Conservation (phyloP, 1,140 invertebrate genomes). For the Tetragnatha versicolor region DNA sequence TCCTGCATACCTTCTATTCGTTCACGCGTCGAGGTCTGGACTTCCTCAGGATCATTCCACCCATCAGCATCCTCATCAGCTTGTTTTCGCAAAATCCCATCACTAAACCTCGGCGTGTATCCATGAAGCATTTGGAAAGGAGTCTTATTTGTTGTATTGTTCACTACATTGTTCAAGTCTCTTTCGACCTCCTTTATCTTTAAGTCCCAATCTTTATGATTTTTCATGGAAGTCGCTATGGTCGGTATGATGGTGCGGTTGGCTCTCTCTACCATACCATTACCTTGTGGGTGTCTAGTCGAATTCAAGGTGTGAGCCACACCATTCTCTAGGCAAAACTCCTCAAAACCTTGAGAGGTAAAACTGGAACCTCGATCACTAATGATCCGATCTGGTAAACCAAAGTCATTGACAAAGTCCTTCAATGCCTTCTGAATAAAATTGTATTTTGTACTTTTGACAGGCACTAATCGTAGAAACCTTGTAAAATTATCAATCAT, state of each 20-base stretch:
- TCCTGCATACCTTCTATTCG: not conserved
- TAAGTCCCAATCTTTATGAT: slow-evolving; percentile 11
- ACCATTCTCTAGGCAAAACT: not conserved
- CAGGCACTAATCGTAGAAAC: too few relatives aligned
- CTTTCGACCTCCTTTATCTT: not conserved
- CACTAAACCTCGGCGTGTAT: not conserved
- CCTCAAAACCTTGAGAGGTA: slow-evolving; percentile 10
- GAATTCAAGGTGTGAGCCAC: not conserved
- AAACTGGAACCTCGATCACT: slow-evolving; percentile 12
- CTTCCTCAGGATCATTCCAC: not conserved
- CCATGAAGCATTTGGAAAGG: slow-evolving; percentile 18
- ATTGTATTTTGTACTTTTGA: not conserved
- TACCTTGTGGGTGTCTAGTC: not conserved
- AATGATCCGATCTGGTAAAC: slow-evolving; percentile 5
- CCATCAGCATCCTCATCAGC: not conserved
- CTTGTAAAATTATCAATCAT: slow-evolving; percentile 5
- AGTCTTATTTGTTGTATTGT: slow-evolving; percentile 1
- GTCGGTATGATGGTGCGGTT: not conserved
- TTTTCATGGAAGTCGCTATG: not conserved
- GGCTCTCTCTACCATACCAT: not conserved
- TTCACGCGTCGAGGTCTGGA: not conserved
- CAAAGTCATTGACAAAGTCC: slow-evolving; percentile 14
- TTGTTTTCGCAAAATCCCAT: not conserved
- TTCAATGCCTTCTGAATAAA: not conserved
- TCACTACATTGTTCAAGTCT: not conserved